Evolutionary conservation across 2,113 vertebrate genomes (phyloP), one percentile per base, ranked within the genome.

Genomic region (Sterna hirundo): DNA sequence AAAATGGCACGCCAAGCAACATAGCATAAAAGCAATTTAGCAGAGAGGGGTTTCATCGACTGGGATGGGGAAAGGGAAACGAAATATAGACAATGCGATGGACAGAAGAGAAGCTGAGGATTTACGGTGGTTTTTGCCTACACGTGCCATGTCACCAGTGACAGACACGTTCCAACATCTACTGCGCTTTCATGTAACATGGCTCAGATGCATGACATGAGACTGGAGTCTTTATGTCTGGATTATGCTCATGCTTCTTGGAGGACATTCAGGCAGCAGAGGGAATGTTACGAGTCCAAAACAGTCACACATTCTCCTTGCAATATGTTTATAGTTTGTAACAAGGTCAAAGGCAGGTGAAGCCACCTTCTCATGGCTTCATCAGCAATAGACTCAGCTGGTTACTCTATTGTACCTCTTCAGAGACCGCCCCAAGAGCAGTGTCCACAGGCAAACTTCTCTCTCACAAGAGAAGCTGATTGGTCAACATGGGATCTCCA

Each of bases 1-100:
- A 27, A 64, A 26, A 47, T 49, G 90, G 86, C 87, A 94, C 40
- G 26, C 62, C 78, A 94, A 88, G 85, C 92, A 94, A 79, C 79
- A 90, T 5, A 95, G 96, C 88, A 86, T 36, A 29, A n/a, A 95
- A 95, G 94, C 93, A 72, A 8, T 15, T 74, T 22, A 86, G 88
- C 92, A 86, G 78, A 95, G 74, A 62, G 76, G 46, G 58, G 42
- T 55, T 32, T 66, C 23, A 76, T 64, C 76, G 19, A 3, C 62
- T 44, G 85, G 90, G 75, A 40, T 23, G 62, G 82, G 88, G 38
- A 83, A 40, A 90, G 71, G 92, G 88, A 92, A 85, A 90, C 83
- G 64, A 29, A 55, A 68, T 26, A 9, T 0, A 70, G 88, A 38
- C 94, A 88, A 44, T 66, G 88, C 0, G 2, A 94, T 60, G 81